Evolutionary conservation across 1,140 invertebrate genomes (phyloP), one percentile per base, ranked within the genome.

Genomic region (Pseudomyrmex cubaensis): DNA sequence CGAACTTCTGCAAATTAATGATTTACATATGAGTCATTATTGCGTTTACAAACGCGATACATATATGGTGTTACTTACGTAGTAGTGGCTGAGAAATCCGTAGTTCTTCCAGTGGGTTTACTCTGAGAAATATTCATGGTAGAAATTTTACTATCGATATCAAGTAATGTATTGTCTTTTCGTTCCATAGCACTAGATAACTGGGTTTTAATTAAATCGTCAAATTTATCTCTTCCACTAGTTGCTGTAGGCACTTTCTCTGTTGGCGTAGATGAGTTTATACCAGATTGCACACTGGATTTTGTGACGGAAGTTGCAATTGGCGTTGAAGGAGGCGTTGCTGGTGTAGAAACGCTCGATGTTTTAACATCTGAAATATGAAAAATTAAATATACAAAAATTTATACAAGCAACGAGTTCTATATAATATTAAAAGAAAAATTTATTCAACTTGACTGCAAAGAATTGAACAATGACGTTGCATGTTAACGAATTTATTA

Each of bases 1-100:
- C 1, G 52, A 64, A 54, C 9, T 50, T 63, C 84, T 86, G 22
- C 12, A 80, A 82, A 10, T 76, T 69, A 61, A 46, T 46, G 1
- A 82, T 52, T 56, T 2, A 75, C 22, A 64, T 35, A 56, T 0
- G 35, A 35, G 5, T 35, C 35, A 7, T 35, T 35, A 7, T 1
- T 35, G 35, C 5, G 35, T 35, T 35, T 7, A 35, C 5, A 35
- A 35, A 35, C 35, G 35, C 35, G 0, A 35, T 35, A 35, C 7
- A 7, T 35, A 7, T 35, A 35, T 5, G 35, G 8, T 48, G 15
- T 54, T 54, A 78, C 66, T 80, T n/a, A 80, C 67, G 44, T 75
- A 4, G 12, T 17, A 75, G 20, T 3, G 44, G 25, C 7, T 35
- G 25, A 0, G 2, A 46, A n/a, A 48, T 8, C 56, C 8, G n/a